These are phyloP conservation scores for Tupaia tana DNA, from an alignment of 2,113 vertebrate species.

Conservation along the genomic window DNA sequence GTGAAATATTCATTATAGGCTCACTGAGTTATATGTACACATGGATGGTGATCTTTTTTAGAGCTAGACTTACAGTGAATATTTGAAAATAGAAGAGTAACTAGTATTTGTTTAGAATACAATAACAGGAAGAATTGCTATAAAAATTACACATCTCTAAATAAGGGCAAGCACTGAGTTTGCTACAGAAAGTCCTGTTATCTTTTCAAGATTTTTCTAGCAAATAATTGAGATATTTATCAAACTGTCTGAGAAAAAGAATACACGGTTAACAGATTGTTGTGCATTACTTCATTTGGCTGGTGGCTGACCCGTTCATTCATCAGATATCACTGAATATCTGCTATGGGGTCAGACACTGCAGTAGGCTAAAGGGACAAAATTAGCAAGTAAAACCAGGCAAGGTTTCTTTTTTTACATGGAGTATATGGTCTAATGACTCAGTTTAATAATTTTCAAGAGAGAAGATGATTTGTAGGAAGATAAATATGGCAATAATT, in stretches of 20 bases:
- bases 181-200: not conserved
- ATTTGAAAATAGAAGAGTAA: not conserved
- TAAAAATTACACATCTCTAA: not conserved
- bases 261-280: not conserved
- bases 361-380: not conserved
- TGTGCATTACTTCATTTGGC: not conserved
- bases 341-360: not conserved
- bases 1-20: not conserved
- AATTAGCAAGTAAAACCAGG: not conserved
- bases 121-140: not conserved
- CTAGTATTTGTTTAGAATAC: not conserved
- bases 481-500: not conserved
- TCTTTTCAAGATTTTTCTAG: not conserved
- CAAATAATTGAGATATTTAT: not conserved
- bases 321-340: not conserved
- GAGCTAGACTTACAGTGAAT: not conserved
- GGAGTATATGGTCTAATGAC: not conserved
- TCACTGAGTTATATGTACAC: not conserved
- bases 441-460: not conserved
- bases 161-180: not conserved
- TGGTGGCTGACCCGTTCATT: not conserved
- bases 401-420: not conserved
- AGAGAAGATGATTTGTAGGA: not conserved
- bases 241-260: not conserved
- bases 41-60: not conserved